These are phyloP conservation scores for Tyrannus savana DNA, from an alignment of 2,113 vertebrate genomes.

Conservation along the genomic window DNA sequence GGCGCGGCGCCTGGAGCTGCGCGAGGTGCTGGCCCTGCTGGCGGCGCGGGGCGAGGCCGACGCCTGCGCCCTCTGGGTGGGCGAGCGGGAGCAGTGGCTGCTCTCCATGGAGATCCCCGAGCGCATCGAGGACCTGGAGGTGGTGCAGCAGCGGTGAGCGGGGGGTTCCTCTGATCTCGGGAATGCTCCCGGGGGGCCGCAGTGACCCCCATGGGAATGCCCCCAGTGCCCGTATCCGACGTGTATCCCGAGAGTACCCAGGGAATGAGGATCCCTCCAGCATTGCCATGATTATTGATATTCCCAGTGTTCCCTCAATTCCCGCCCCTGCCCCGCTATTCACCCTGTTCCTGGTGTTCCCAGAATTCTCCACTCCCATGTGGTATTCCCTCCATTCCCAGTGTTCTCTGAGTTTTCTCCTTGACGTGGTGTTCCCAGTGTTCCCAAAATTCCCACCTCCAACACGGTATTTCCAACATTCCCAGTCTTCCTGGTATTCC, in stretches of 20 bases:
- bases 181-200: fast-evolving
- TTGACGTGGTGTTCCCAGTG: not conserved
- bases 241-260: not conserved
- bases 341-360: not conserved
- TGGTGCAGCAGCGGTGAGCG: constrained; percentile 90
- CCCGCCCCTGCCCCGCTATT: fast-evolving
- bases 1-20: constrained; percentile 81
- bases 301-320: not conserved
- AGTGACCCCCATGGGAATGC: fast-evolving
- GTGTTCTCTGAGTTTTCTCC: not conserved
- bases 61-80: constrained; percentile 93
- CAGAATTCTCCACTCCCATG: not conserved
- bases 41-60: constrained; percentile 93
- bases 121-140: constrained; percentile 93
- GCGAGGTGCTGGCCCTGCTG: constrained; percentile 85
- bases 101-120: constrained; percentile 86
- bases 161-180: fast-evolving
- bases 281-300: not conserved
- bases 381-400: not conserved
- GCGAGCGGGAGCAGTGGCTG: constrained; percentile 94
- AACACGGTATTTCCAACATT: not conserved
- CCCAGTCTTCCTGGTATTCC: too few relatives aligned
- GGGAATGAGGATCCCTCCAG: not conserved
- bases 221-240: too few relatives aligned
- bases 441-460: not conserved